Conservation (phyloP, 2,888 invertebrate genomes). For the Athrips mouffetella region DNA sequence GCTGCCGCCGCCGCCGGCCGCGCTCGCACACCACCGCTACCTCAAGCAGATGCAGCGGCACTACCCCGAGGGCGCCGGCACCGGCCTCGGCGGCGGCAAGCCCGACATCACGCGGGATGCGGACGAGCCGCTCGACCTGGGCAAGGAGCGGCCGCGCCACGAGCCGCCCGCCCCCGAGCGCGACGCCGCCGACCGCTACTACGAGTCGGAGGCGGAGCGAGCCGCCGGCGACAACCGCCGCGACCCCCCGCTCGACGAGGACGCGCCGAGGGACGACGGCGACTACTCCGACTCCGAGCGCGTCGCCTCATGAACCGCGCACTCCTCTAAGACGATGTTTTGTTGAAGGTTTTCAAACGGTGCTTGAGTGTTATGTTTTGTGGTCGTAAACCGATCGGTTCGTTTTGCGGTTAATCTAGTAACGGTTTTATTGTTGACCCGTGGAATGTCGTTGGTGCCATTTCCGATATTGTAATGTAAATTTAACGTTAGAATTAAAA, state of each 20-base stretch:
- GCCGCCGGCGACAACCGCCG: slow-evolving; percentile 29
- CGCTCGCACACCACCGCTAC: slow-evolving; percentile 78
- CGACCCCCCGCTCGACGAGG: slow-evolving; percentile 42
- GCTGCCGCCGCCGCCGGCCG: slow-evolving; percentile 75
- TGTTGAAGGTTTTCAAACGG: slow-evolving; percentile 65
- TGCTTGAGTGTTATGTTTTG: slow-evolving; percentile 75
- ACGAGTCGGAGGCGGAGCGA: slow-evolving; percentile 49
- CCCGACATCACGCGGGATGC: slow-evolving; percentile 75
- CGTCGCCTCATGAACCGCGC: slow-evolving; percentile 56
- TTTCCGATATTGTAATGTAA: slow-evolving; percentile 65
- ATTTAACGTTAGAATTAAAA: slow-evolving; percentile 51
- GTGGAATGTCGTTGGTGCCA: slow-evolving; percentile 76
- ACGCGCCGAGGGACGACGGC: slow-evolving; percentile 50
- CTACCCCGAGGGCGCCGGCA: slow-evolving; percentile 74
- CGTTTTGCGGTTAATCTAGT: slow-evolving; percentile 35
- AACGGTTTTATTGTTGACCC: slow-evolving; percentile 72
- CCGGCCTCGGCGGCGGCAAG: slow-evolving; percentile 58
- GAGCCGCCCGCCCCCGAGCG: slow-evolving; percentile 58
- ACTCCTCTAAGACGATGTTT: slow-evolving; percentile 49
- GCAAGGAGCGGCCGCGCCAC: slow-evolving; percentile 70
- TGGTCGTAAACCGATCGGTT: slow-evolving; percentile 65
- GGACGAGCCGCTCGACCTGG: slow-evolving; percentile 76
- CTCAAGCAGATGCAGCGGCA: slow-evolving; percentile 81
- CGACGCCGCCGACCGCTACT: slow-evolving; percentile 42
- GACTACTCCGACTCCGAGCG: slow-evolving; percentile 71